Evolutionary conservation across 2,113 vertebrate species (phyloP).

Genomic region (Odocoileus virginianus): DNA sequence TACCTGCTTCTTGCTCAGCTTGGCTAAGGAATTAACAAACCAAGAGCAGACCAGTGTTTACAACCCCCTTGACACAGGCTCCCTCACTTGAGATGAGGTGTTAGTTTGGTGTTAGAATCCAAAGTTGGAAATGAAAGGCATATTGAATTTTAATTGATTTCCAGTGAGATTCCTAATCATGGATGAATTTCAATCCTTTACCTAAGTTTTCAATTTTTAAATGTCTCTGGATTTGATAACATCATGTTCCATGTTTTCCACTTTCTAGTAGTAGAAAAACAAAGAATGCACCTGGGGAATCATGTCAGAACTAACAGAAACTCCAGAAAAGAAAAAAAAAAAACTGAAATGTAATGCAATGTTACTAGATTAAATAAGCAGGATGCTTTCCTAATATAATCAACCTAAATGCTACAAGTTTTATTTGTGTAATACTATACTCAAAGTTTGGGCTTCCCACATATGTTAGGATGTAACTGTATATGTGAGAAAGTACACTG

Average conservation of each 20-base stretch:
- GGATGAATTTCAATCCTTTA: neutral
- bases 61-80: neutral
- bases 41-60: neutral
- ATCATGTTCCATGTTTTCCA: fast-evolving
- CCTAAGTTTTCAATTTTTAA: neutral
- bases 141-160: neutral
- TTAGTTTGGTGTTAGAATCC: neutral
- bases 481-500: neutral
- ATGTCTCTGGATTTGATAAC: neutral
- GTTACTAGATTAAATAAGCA: neutral
- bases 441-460: neutral
- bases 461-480: neutral
- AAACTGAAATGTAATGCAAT: neutral
- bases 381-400: neutral
- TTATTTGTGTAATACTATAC: neutral
- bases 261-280: neutral
- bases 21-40: constrained; percentile 30
- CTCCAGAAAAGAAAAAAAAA: neutral
- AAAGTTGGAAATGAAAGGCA: neutral
- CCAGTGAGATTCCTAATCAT: neutral
- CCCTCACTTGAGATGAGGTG: neutral
- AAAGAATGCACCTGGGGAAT: neutral
- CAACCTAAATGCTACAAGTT: neutral
- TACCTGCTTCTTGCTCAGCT: neutral
- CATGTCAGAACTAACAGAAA: neutral